Base-by-base conservation (phyloP, 2,888 invertebrate genomes). In the Limnephilus rhombicus region DNA sequence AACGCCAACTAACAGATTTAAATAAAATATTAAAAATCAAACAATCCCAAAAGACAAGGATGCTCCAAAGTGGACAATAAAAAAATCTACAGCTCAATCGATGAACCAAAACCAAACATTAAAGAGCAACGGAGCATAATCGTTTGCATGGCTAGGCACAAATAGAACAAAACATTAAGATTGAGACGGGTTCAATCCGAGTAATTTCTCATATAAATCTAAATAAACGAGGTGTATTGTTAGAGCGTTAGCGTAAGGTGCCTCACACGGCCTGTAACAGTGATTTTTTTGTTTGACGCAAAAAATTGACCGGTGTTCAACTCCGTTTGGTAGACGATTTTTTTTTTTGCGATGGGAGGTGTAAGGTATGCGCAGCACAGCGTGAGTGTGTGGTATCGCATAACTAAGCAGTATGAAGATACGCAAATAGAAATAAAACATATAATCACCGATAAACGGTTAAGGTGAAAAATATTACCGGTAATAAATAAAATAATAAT, bases 181-280 rank as follows among this genome's bases (percentile, higher is more conserved):
- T 91, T 37, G 86, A 85, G 80, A 31, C n/a, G 85, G 49, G 91
- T 91, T 86, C 86, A 68, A 68, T 85, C 80, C 13, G 34, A 86
- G 91, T 86, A 80, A 86, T 86, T 91, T 91, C 86, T 68, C 91
- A 91, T 86, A 86, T 91, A 91, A 91, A 91, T 91, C 91, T 85
- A 80, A 86, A 91, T 91, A 86, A 91, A 86, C 86, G 86, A 86
- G 91, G 41, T 80, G 85, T 85, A 91, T 91, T 91, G 91, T 91
- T 90, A 37, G 49, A 85, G 85, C 53, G 87, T 87, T 87, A 85
- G 87, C 68, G 87, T 49, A 87, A 87, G 87, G 87, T 53, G 49
- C 49, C 87, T 85, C 87, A 31, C 87, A 53, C 49, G 87, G 87
- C 53, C 29, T 29, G 87, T 29, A 87, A 87, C 87, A 53, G 87